phyloP scores from a whole-genome alignment of 2,113 vertebrate genomes.

The Campylomormyrus tamandua region DNA sequence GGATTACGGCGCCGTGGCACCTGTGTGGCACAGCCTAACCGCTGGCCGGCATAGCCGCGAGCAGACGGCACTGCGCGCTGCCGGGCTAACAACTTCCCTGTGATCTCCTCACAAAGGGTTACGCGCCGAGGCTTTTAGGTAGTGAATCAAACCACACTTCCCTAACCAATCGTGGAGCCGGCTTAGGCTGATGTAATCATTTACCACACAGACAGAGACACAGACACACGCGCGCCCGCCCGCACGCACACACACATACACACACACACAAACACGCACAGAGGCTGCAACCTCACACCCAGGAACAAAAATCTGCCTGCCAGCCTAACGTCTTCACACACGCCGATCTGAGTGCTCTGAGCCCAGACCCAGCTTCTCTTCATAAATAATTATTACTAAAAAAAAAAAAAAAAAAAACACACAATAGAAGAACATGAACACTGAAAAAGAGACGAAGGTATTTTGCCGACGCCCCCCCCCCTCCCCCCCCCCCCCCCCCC shows the following conservation, averaged over 20 bases:
- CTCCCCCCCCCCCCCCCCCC: not conserved
- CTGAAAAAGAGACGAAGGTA: not conserved
- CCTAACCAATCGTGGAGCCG: conserved; percentile 59
- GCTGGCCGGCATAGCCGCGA: conserved; percentile 27
- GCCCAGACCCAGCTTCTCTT: conserved; percentile 49
- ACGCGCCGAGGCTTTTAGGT: conserved; percentile 57
- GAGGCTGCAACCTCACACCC: conserved; percentile 14
- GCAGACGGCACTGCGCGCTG: conserved; percentile 54
- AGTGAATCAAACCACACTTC: conserved; percentile 62
- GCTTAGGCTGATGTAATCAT: conserved; percentile 65
- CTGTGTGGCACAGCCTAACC: conserved; percentile 55
- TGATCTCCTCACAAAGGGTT: conserved; percentile 66
- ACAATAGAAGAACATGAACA: not conserved
- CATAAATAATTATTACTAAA: not conserved
- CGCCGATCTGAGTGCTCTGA: conserved; percentile 16
- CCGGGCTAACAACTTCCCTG: conserved; percentile 50
- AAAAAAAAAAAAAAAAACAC: not conserved
- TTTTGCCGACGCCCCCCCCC: conserved; percentile 3
- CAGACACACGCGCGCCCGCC: not conserved
- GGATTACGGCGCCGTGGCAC: conserved; percentile 45
- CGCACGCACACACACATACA: conserved; percentile 14
- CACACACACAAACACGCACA: not conserved
- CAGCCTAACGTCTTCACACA: conserved; percentile 1
- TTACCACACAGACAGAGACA: conserved; percentile 53
- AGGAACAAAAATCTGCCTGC: conserved; percentile 25